Percentiles rank a stretch among this genome's conserved stretches.
These are phyloP conservation scores for Amphimallon solstitiale DNA, from an alignment of 2,888 invertebrate species.

Conservation along the genomic window DNA sequence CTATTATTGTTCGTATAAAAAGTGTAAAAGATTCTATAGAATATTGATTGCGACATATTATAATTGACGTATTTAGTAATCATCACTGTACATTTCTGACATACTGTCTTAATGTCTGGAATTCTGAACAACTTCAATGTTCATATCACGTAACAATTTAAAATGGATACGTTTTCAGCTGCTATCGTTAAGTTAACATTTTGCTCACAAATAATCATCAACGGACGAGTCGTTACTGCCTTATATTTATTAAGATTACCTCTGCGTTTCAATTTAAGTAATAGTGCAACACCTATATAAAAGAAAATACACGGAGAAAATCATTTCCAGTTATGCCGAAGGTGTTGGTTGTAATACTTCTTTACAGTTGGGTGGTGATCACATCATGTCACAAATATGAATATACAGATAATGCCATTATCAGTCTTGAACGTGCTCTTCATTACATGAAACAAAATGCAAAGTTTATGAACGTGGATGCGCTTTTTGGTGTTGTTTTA, in stretches of 20 bases:
- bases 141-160: too few species aligned
- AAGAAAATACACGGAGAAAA: constrained; percentile 27
- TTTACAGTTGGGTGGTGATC: background rate
- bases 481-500: constrained; percentile 58
- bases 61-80: too few species aligned
- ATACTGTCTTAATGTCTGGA: too few species aligned
- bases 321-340: constrained; percentile 40
- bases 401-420: constrained; percentile 29
- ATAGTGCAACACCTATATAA: constrained; percentile 36
- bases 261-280: constrained; percentile 1
- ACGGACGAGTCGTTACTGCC: constrained; percentile 17
- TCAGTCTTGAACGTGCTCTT: constrained; percentile 50
- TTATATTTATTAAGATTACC: constrained; percentile 10
- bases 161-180: too few species aligned
- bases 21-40: too few species aligned
- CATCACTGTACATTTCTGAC: too few species aligned
- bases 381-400: background rate
- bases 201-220: background rate
- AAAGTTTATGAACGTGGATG: constrained; percentile 58
- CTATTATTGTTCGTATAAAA: too few species aligned
- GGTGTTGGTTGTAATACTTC: constrained; percentile 17
- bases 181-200: background rate
- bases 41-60: too few species aligned
- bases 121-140: too few species aligned
- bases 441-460: constrained; percentile 55